Evolutionary conservation across 2,888 invertebrate species (phyloP), one percentile per base, ranked within the genome.

Genomic region (Drosophila pseudotakahashii): DNA sequence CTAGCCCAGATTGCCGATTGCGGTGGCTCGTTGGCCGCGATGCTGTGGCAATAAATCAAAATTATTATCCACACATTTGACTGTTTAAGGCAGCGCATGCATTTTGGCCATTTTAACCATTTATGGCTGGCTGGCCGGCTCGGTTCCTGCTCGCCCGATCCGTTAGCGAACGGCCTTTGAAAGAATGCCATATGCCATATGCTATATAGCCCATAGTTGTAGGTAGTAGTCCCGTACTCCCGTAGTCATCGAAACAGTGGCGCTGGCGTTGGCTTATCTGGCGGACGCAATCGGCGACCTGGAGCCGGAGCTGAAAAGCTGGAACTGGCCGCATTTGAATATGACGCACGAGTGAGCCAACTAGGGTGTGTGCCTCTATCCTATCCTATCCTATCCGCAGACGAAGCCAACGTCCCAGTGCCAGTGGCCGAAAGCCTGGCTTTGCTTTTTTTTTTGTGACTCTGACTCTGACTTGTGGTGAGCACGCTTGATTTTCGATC

Each of bases 21-120:
- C 44, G 51, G 63, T 60, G 41, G 54, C 45, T 57, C 23, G 58
- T 51, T 61, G 61, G 55, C 66, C 51, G 66, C 19, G 36, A 62
- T 41, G 68, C 83, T 66, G 58, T 63, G 72, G 79, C 88, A 88
- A 84, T 84, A 89, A 84, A 84, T 84, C 83, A 84, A 88, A 88
- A 84, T 84, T 88, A 89, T 89, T 83, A 89, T 83, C 89, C 88
- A 70, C 75, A 68, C 80, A 82, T 89, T 83, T 81, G 88, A 71
- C 86, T 83, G 60, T 89, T 85, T 84, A 89, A 88, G 89, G 89
- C 85, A 73, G 59, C 59, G 63, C 74, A 72, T 77, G 75, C 72
- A 77, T 73, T 81, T 64, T 63, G 71, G 53, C 87, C 81, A 82
- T 86, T 82, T 88, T 2, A n/a, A n/a, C n/a, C n/a, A n/a, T n/a